Conservation (phyloP, 2,888 invertebrate species). For the Sphinx pinastri region DNA sequence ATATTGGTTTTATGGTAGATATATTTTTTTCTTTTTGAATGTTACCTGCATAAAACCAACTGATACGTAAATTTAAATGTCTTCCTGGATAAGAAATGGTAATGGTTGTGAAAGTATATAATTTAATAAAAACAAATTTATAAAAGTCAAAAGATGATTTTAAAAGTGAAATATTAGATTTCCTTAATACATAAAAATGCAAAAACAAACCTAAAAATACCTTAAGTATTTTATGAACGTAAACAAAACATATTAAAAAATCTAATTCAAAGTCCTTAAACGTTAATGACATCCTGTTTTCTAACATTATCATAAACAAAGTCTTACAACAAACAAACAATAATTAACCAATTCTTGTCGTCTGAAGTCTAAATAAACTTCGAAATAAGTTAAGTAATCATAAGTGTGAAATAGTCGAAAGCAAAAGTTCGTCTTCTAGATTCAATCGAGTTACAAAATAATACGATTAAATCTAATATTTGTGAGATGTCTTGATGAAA, state of each 20-base stretch:
- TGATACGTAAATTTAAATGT: neutral
- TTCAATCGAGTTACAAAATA: slow-evolving; percentile 11
- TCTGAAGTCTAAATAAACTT: neutral
- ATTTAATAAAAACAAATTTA: neutral
- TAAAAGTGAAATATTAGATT: too few relatives aligned
- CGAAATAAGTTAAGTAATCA: slow-evolving; percentile 2
- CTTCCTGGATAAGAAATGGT: neutral
- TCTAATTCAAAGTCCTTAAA: neutral
- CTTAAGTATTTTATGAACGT: neutral
- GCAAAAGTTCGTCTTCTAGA: neutral
- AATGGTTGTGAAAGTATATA: neutral
- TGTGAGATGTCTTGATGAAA: neutral
- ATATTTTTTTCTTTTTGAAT: neutral
- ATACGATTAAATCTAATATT: neutral
- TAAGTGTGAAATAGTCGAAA: slow-evolving; percentile 21
- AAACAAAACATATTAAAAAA: neutral
- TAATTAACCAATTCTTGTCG: slow-evolving; percentile 3
- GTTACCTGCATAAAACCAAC: neutral
- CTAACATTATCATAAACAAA: slow-evolving; percentile 9
- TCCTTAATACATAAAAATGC: neutral
- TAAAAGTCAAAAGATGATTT: neutral
- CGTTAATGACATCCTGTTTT: neutral
- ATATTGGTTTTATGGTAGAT: neutral
- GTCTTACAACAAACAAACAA: neutral
- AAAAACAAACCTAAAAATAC: neutral